Evolutionary conservation across 1,140 invertebrate species (phyloP), one percentile per base, ranked within the genome.

Genomic region (Halotydeus destructor): DNA sequence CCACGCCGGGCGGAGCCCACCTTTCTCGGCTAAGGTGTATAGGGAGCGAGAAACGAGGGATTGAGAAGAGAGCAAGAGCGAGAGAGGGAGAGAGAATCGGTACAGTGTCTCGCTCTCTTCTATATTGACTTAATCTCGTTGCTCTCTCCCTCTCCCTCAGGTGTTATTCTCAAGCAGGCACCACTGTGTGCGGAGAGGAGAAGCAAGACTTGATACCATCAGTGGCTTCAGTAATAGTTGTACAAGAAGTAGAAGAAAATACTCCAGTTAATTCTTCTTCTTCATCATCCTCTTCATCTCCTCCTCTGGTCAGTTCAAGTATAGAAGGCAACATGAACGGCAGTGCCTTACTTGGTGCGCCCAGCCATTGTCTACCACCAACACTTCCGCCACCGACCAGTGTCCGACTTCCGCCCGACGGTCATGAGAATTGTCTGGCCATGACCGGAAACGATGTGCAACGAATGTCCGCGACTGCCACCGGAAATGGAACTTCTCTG

Each of bases 211-310:
- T n/a, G n/a, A n/a, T n/a, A n/a, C n/a, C n/a, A n/a, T n/a, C n/a
- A n/a, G n/a, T n/a, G n/a, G n/a, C n/a, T n/a, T n/a, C n/a, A n/a
- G n/a, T n/a, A n/a, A n/a, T n/a, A n/a, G n/a, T n/a, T n/a, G n/a
- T n/a, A 30, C 9, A 30, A 30, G 28, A 30, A 34, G 33, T 34
- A 34, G 14, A 34, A 34, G 33, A 34, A 34, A n/a, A n/a, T n/a
- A n/a, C n/a, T n/a, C 35, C 39, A 12, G 24, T 41, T 30, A n/a
- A 11, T 9, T 21, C 33, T 11, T 41, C 39, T 12, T 41, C 39
- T 12, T 41, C 39, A 6, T 31, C 39, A 11, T 41, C 39, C 5
- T 22, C 39, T 12, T 41, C 39, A 14, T 41, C 39, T 8, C 30
- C 33, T 41, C 23, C 39, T 12, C 33, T 30, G n/a, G 6, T 36